Conservation (phyloP, 2,113 vertebrate species). For the Thalassoma bifasciatum region DNA sequence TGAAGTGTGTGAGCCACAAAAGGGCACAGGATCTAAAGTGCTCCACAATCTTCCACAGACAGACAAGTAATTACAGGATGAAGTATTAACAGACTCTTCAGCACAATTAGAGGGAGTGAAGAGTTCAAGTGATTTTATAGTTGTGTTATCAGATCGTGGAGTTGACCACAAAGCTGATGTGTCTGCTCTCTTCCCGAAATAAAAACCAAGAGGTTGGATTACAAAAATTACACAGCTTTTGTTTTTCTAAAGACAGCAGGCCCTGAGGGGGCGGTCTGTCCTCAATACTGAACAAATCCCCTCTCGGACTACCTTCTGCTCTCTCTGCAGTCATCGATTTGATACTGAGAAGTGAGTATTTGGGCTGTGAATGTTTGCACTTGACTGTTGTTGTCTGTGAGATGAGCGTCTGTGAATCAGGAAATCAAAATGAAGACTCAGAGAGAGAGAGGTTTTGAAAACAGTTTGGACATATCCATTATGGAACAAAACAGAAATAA, state of each 20-base stretch:
- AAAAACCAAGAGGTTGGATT: conserved; percentile 60
- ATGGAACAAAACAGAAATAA: background rate
- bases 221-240: conserved; percentile 61
- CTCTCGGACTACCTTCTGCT: conserved; percentile 38
- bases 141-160: conserved; percentile 24
- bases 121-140: conserved; percentile 49
- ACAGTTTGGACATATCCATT: background rate
- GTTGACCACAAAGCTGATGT: conserved; percentile 51
- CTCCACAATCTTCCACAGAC: conserved; percentile 38
- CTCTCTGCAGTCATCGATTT: conserved; percentile 43
- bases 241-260: conserved; percentile 66
- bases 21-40: conserved; percentile 34
- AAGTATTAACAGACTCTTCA: conserved; percentile 26
- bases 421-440: conserved; percentile 18
- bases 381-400: conserved; percentile 16
- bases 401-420: conserved; percentile 11
- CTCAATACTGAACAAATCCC: conserved; percentile 43
- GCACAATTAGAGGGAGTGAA: conserved; percentile 1
- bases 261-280: conserved; percentile 64
- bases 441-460: background rate
- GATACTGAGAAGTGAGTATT: conserved; percentile 37
- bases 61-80: conserved; percentile 52
- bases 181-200: conserved; percentile 60
- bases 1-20: background rate
- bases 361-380: conserved; percentile 33